Base-by-base conservation (phyloP, 2,113 vertebrate species). In the Corythaixoides concolor region DNA sequence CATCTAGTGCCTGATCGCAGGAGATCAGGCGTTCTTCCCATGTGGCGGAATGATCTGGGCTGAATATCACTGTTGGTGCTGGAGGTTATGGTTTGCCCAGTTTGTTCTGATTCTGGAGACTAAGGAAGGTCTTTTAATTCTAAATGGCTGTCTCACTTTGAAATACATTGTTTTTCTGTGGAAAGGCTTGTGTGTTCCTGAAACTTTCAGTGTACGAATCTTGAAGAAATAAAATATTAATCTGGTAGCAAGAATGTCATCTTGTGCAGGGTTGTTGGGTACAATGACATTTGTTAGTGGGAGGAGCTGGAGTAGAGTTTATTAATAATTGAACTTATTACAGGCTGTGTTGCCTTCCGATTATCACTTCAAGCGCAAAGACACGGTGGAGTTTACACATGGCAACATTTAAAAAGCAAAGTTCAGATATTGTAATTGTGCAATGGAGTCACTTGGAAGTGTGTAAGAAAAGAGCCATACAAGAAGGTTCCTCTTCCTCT, bases 331-430 rank as follows among this genome's bases (percentile, higher is more conserved):
- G 35, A n/a, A 73, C 37, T 88, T 91, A 60, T 19, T 88, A 17
- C 24, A 64, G 53, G 27, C 45, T 77, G 58, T 84, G 8, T 76
- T 66, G 41, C 78, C 75, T 92, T 88, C 73, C 91, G 66, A 86
- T 77, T 84, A 47, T 76, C 70, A 35, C 78, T 96, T 79, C 26
- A 78, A 84, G 85, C 74, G 35, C 91, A 93, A 81, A 87, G 49
- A 33, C 53, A 85, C 15, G 19, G 41, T 94, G 90, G 93, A 97
- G 89, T 96, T 97, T 96, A 93, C 83, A 90, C 81, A 59, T 92
- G 93, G 93, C 73, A 80, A 19, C 89, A 72, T 88, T 95, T 95
- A 77, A 97, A 97, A 97, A 95, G 92, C 78, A 95, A 96, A 96
- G 28, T 50, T 95, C 92, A 91, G 93, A 70, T 95, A 67, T 85